Percentiles rank a stretch among this genome's conserved stretches.
Conservation (phyloP, 2,797 vertebrate genomes). For the Lepus townsendii region DNA sequence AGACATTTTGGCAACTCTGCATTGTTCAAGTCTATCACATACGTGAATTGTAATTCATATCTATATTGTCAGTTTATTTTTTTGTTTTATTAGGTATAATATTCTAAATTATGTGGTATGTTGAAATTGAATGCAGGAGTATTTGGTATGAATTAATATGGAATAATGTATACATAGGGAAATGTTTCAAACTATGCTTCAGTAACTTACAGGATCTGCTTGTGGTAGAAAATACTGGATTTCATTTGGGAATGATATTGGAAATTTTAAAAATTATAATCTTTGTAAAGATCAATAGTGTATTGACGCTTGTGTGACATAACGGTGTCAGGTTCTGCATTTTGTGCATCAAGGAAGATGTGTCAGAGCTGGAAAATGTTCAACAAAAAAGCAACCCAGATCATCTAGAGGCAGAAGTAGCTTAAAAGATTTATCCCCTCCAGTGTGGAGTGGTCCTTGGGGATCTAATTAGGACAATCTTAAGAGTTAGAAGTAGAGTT, state of each 20-base stretch:
- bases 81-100: conserved; percentile 37
- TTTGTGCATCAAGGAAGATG: conserved; percentile 34
- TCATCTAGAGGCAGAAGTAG: conserved; percentile 14
- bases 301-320: not conserved
- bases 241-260: conserved; percentile 28
- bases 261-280: conserved; percentile 44
- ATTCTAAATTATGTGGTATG: not conserved
- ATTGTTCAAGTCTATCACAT: not conserved
- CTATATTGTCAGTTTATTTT: conserved; percentile 24
- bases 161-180: conserved; percentile 28
- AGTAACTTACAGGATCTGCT: conserved; percentile 5
- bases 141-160: conserved; percentile 22
- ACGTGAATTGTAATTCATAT: not conserved
- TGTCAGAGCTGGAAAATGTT: conserved; percentile 34
- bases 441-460: not conserved
- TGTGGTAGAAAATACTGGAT: conserved; percentile 5
- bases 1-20: not conserved
- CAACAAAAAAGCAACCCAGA: conserved; percentile 12
- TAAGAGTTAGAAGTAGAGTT: conserved; percentile 25
- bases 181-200: not conserved
- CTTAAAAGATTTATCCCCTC: conserved; percentile 2
- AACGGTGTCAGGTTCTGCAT: not conserved
- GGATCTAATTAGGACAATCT: conserved; percentile 13
- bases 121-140: conserved; percentile 25
- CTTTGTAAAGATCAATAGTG: not conserved